Evolutionary conservation across 2,113 vertebrate species (phyloP), one percentile per base, ranked within the genome.

Genomic region (Vanacampus margaritifer): DNA sequence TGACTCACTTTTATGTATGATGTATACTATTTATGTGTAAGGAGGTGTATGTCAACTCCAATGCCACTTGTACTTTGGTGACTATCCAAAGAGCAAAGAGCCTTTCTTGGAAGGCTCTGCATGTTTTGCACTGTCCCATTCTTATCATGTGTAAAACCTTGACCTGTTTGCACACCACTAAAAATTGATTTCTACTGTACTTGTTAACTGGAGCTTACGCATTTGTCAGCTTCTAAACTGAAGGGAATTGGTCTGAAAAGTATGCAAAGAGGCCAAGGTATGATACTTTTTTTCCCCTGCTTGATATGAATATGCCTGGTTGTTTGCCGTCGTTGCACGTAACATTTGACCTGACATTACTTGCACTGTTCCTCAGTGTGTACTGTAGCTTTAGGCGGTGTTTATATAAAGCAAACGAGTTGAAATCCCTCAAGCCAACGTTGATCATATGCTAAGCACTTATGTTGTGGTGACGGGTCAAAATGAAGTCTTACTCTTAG

Each of bases 21-120:
- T 76, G 73, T n/a, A 79, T 84, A 73, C 72, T 69, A 58, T 85
- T 80, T 72, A 28, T 66, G 1, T 75, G 51, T 70, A 62, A 61
- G 13, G 53, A 51, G 54, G 46, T 79, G 72, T 80, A 65, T 78
- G 72, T 87, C 68, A 76, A 77, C 81, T 57, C 26, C 26, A 67
- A 78, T 79, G 86, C 84, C 84, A 32, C n/a, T 87, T 87, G 82
- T 85, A 81, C 79, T 84, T 85, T 83, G 82, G 79, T 86, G 79
- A 85, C 37, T 41, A 79, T 86, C 86, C 88, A 89, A 89, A 89
- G 88, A 88, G 70, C 83, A 86, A n/a, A 77, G 76, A 85, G 81
- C 80, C 79, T 85, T 76, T 81, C 58, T 64, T 7, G 0, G 45
- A 71, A 80, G 82, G 75, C 76, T 86, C 79, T 78, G 82, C 81